Base-by-base conservation (phyloP, 2,113 vertebrate genomes). In the Cephalopterus ornatus region DNA sequence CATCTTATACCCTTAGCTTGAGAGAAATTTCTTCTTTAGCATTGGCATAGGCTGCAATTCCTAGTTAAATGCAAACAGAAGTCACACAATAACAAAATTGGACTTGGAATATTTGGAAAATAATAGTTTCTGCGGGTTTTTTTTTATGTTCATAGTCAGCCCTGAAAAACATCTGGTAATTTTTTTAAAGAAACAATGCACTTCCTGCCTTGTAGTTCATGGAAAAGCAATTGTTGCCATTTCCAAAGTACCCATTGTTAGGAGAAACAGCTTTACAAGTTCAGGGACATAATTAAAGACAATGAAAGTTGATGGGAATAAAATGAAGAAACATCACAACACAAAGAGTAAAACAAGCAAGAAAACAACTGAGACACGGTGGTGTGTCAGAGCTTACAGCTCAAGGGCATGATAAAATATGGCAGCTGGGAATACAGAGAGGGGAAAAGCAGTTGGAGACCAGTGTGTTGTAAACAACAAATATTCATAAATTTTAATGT, bases 221-320 rank as follows among this genome's bases (percentile, higher is more conserved):
- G 92, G 80, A 96, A 97, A 96, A 93, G 88, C 80, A 95, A 56
- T 94, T 97, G 88, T 65, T 68, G 56, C 42, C 24, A 65, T 61
- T 76, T 96, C 95, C 73, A 95, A 95, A 96, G 96, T 88, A 73
- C 33, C 61, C 91, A 97, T 94, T 97, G 95, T 97, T 97, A 92
- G 81, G 50, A 72, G 35, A 68, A 89, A 56, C 76, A 74, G 96
- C 89, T 96, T 97, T 97, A 68, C 75, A 92, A 97, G 95, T 96
- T 97, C 94, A 97, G 94, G 93, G 81, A 82, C 81, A 73, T 93
- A 94, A 92, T 96, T 97, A 96, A 88, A 95, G 89, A 96, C 96
- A 97, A 97, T 93, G 94, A 89, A 94, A 94, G 89, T 91, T 96
- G 95, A 95, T 97, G 89, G 94, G 85, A 96, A 94, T 96, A 65